A percentile compares a stretch with the other conserved stretches of the same genome.
Conservation (phyloP, 2,113 vertebrate species). For the Ophthalmolycus amberensis region DNA sequence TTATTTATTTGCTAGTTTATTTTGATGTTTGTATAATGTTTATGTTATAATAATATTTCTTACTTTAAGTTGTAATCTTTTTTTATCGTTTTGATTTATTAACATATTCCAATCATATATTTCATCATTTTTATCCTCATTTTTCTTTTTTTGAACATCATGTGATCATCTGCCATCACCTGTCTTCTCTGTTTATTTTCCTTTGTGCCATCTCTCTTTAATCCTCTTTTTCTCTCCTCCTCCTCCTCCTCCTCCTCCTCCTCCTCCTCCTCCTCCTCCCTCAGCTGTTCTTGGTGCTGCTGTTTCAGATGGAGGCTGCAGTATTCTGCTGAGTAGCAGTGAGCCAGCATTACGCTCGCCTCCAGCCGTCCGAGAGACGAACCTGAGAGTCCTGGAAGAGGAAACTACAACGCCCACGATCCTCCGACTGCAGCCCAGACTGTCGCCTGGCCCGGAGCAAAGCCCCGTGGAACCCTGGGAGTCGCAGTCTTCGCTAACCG, state of each 20-base stretch:
- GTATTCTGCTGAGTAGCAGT: constrained; percentile 60
- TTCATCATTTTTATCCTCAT: too few species aligned
- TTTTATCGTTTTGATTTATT: too few species aligned
- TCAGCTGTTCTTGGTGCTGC: constrained; percentile 39
- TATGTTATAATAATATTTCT: too few species aligned
- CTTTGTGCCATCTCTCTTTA: neutral
- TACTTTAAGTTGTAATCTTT: too few species aligned
- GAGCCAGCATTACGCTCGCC: constrained; percentile 47
- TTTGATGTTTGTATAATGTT: too few species aligned
- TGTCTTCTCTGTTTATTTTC: too few species aligned
- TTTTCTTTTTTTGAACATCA: too few species aligned
- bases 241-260: neutral
- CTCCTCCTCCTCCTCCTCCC: neutral
- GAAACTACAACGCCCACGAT: constrained; percentile 44
- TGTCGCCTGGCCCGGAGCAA: neutral
- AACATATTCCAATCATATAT: too few species aligned
- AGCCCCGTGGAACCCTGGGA: constrained; percentile 58
- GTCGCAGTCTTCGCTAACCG: neutral
- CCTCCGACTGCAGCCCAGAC: neutral
- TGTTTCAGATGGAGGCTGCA: constrained; percentile 49
- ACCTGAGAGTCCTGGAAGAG: neutral
- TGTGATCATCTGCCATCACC: too few species aligned
- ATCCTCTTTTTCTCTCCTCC: neutral
- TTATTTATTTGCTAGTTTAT: too few species aligned
- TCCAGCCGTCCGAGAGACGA: neutral